These are phyloP conservation scores for Crotophaga sulcirostris DNA, from an alignment of 2,113 vertebrate species.

Conservation along the genomic window DNA sequence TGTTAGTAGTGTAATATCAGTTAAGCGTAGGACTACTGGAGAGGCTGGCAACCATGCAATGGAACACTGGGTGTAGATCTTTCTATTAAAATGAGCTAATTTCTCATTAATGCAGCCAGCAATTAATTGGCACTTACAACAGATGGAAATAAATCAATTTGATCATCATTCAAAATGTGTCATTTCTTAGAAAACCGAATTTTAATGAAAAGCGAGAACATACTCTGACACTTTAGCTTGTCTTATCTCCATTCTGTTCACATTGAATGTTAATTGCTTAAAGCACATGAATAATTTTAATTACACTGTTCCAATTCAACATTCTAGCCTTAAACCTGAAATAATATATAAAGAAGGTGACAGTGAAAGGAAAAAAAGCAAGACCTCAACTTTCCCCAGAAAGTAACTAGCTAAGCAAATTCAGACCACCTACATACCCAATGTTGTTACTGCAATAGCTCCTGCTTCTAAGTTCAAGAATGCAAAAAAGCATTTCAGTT, in stretches of 20 bases:
- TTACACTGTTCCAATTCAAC: not conserved
- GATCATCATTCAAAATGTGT: not conserved
- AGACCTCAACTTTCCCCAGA: not conserved
- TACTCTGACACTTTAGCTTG: not conserved
- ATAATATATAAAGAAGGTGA: not conserved
- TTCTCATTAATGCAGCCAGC: not conserved
- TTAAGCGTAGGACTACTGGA: not conserved
- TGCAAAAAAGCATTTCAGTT: not conserved
- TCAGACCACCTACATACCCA: not conserved
- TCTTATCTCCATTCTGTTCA: not conserved
- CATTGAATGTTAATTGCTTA: not conserved
- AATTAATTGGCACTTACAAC: not conserved
- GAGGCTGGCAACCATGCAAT: not conserved
- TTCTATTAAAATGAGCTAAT: not conserved
- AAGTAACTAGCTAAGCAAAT: not conserved
- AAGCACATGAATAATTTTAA: not conserved
- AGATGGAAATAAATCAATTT: slow-evolving; percentile 10
- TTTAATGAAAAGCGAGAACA: not conserved
- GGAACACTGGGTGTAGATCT: not conserved
- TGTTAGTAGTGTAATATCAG: not conserved
- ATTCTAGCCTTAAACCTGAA: not conserved
- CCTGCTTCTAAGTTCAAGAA: not conserved
- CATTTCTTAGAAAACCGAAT: not conserved
- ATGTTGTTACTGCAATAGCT: not conserved
- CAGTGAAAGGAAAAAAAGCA: not conserved